Conservation (phyloP, 2,888 invertebrate species). For the Dryobotodes eremita region DNA sequence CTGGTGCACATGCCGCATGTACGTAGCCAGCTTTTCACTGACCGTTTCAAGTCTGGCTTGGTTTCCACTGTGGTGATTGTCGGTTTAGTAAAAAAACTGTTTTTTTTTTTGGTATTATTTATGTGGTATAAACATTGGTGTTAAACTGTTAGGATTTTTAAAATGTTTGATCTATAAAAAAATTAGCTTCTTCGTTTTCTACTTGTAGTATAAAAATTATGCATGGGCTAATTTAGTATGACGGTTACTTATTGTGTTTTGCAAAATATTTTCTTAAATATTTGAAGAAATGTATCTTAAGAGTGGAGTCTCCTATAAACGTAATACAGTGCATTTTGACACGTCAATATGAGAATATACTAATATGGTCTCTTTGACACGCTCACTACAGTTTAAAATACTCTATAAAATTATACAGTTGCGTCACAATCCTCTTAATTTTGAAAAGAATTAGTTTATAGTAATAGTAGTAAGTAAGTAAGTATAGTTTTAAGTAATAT, state of each 20-base stretch:
- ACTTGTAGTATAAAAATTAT: constrained; percentile 36
- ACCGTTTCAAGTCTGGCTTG: not conserved
- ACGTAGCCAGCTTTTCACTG: constrained; percentile 80
- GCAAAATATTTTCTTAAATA: not conserved
- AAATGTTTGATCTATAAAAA: not conserved
- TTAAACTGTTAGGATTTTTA: constrained; percentile 34
- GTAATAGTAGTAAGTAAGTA: no score
- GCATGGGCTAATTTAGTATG: constrained; percentile 47
- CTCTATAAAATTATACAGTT: no score
- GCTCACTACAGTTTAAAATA: no score
- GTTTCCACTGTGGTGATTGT: constrained; percentile 24
- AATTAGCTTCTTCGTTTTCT: constrained; percentile 12
- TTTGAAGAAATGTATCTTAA: not conserved
- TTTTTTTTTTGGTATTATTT: constrained; percentile 2
- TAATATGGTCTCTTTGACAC: no score
- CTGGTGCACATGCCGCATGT: constrained; percentile 98
- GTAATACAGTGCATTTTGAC: no score
- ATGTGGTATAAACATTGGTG: constrained; percentile 3
- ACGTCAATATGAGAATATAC: no score
- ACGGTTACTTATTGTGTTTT: constrained; percentile 35
- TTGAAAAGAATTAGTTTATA: no score
- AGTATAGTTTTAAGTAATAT: no score
- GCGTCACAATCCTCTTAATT: no score
- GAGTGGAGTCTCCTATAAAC: not conserved
- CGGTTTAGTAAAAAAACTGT: not conserved